phyloP scores from a whole-genome alignment of 1,140 invertebrate genomes.

The Anoplolepis gracilipes region DNA sequence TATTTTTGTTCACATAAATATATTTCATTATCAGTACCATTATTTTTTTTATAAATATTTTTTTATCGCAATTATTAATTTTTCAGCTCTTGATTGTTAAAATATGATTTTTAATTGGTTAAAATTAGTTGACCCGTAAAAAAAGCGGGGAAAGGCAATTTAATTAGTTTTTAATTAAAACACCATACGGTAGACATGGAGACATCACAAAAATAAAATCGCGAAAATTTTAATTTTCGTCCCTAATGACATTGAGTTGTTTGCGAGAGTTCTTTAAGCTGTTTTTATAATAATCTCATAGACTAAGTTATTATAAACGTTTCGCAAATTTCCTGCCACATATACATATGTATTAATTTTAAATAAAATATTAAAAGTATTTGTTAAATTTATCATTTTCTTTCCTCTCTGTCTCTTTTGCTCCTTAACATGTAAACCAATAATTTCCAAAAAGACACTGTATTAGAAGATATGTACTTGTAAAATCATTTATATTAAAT shows the following conservation, averaged over 20 bases:
- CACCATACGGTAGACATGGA: neutral
- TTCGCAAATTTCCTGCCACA: neutral
- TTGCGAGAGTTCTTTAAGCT: neutral
- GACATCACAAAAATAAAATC: neutral
- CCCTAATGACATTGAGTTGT: conserved; percentile 3
- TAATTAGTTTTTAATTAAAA: conserved; percentile 55
- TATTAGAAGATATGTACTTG: neutral
- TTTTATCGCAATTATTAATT: neutral
- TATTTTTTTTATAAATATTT: conserved; percentile 1
- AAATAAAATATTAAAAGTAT: neutral
- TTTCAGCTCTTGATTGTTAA: neutral
- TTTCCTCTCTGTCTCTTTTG: too few species aligned
- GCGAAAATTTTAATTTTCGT: conserved; percentile 13
- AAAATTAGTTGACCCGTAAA: conserved; percentile 29
- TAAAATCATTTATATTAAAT: neutral
- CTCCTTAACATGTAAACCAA: too few species aligned
- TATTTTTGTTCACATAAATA: neutral
- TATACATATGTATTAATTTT: neutral
- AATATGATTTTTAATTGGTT: neutral
- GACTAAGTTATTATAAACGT: neutral
- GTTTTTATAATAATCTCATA: neutral
- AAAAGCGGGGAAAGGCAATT: conserved; percentile 1
- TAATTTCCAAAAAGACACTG: neutral
- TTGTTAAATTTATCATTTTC: neutral
- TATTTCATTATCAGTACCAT: neutral